A percentile compares a stretch with the other conserved stretches of the same genome.
phyloP scores from a whole-genome alignment of 2,888 invertebrate species.

The Neuroscelio doddi region DNA sequence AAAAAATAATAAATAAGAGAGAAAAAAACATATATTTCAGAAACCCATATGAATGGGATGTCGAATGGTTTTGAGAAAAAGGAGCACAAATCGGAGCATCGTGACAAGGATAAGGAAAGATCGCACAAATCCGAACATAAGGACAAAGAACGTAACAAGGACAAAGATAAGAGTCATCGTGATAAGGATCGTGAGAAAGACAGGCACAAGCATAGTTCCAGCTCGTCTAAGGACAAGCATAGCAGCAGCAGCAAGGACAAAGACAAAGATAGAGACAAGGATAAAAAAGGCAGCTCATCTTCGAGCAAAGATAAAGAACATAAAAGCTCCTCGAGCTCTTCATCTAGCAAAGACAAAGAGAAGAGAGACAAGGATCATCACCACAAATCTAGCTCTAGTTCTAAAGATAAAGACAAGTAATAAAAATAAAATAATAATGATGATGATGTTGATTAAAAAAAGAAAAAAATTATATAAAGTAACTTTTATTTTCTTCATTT shows the following conservation, averaged over 20 bases:
- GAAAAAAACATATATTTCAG: slow-evolving; percentile 45
- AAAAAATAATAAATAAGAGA: too few species aligned
- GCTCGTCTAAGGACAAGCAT: slow-evolving; percentile 69
- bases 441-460: too few species aligned
- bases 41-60: slow-evolving; percentile 82
- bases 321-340: slow-evolving; percentile 63
- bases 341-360: slow-evolving; percentile 70
- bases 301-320: slow-evolving; percentile 72
- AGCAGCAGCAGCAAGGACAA: slow-evolving; percentile 67
- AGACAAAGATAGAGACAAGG: slow-evolving; percentile 74
- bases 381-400: slow-evolving; percentile 68
- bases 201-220: slow-evolving; percentile 65
- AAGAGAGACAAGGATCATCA: slow-evolving; percentile 72
- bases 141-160: slow-evolving; percentile 75
- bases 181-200: slow-evolving; percentile 78
- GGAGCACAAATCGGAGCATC: slow-evolving; percentile 76
- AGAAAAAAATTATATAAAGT: too few species aligned
- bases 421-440: slow-evolving; percentile 6
- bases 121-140: slow-evolving; percentile 72
- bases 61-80: slow-evolving; percentile 83
- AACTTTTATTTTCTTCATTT: too few species aligned
- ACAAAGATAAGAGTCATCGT: slow-evolving; percentile 77
- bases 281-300: slow-evolving; percentile 75
- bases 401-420: slow-evolving; percentile 70
- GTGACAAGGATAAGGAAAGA: slow-evolving; percentile 72